These are phyloP conservation scores for Agapetus fuscipes DNA, from an alignment of 2,888 invertebrate species.

Conservation along the genomic window DNA sequence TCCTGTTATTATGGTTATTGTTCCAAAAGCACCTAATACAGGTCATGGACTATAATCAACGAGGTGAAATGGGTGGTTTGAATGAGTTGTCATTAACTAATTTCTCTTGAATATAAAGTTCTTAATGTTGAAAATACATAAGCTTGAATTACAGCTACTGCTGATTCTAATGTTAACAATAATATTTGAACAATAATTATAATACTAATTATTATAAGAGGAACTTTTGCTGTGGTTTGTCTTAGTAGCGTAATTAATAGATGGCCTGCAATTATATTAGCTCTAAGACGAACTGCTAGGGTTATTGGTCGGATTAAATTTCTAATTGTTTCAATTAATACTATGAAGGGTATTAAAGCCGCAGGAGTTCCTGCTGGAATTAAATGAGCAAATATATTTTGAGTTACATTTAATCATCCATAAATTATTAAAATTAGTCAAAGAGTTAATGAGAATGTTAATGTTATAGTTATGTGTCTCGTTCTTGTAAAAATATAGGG, in stretches of 20 bases:
- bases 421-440: conserved; percentile 57
- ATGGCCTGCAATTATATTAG: conserved; percentile 71
- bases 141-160: conserved; percentile 55
- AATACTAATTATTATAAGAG: conserved; percentile 28
- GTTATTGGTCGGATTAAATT: conserved; percentile 62
- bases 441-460: conserved; percentile 50
- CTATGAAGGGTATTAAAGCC: conserved; percentile 60
- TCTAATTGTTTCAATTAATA: conserved; percentile 64
- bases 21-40: conserved; percentile 47
- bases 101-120: conserved; percentile 59
- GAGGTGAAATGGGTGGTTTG: conserved; percentile 56
- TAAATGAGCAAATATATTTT: conserved; percentile 57
- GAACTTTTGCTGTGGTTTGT: conserved; percentile 28
- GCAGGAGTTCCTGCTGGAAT: conserved; percentile 57
- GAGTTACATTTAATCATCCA: conserved; percentile 52
- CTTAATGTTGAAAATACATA: conserved; percentile 57
- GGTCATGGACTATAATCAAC: conserved; percentile 59
- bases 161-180: conserved; percentile 47
- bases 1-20: conserved; percentile 46
- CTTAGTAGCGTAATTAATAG: conserved; percentile 54
- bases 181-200: conserved; percentile 40
- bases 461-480: conserved; percentile 51
- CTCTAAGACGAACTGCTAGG: conserved; percentile 58
- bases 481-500: conserved; percentile 63
- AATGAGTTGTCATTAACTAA: conserved; percentile 47